Evolutionary conservation across 2,888 invertebrate species (phyloP).

Genomic region (Phortica okadai): DNA sequence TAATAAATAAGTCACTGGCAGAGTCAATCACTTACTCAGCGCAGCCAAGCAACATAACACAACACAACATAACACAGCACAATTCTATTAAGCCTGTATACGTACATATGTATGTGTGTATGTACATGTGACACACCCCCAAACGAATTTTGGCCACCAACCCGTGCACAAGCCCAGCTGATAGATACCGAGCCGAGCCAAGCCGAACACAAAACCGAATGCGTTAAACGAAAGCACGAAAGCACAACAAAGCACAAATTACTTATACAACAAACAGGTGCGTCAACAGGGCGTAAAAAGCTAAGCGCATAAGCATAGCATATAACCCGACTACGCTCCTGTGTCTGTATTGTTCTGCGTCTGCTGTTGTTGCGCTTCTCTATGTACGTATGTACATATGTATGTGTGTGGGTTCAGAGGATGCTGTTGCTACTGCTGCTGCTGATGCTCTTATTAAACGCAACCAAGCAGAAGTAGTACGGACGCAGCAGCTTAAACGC

Average conservation of each 20-base stretch:
- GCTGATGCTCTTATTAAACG: conserved; percentile 9
- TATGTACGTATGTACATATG: not conserved
- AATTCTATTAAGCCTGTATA: not conserved
- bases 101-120: not conserved
- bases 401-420: not conserved
- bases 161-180: conserved; percentile 6
- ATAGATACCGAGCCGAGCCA: not conserved
- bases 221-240: not conserved
- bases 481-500: conserved; percentile 4
- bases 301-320: too few relatives aligned
- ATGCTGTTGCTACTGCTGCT: conserved; percentile 20
- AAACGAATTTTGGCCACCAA: not conserved
- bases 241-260: conserved; percentile 1
- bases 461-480: conserved; percentile 22
- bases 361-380: too few relatives aligned
- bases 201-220: not conserved
- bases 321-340: too few relatives aligned
- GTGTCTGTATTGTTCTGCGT: too few relatives aligned
- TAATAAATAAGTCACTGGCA: not conserved
- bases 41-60: not conserved
- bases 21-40: conserved; percentile 23
- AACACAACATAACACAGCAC: not conserved
- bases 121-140: conserved; percentile 2
- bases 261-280: too few relatives aligned
- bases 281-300: too few relatives aligned